phyloP scores from a whole-genome alignment of 1,140 invertebrate genomes.

The Hormaphis cornu region DNA sequence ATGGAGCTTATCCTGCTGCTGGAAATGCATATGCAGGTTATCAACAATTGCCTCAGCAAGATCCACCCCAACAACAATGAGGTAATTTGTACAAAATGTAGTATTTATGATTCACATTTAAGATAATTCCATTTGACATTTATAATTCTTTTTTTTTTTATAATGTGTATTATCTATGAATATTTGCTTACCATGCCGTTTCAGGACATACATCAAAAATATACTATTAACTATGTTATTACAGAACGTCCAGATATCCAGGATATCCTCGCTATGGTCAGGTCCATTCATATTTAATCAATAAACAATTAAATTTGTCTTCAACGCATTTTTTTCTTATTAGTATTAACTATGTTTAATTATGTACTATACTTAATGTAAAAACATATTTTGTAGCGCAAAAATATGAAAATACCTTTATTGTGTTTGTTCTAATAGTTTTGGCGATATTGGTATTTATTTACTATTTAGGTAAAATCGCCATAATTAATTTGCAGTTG shows the following conservation, averaged over 20 bases:
- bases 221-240: slow-evolving; percentile 31
- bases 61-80: slow-evolving; percentile 24
- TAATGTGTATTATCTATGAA: not conserved
- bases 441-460: not conserved
- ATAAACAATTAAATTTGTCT: slow-evolving; percentile 26
- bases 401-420: slow-evolving; percentile 6
- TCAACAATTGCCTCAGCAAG: slow-evolving; percentile 21
- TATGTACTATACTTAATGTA: slow-evolving; percentile 26
- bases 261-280: slow-evolving; percentile 29
- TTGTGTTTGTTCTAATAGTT: slow-evolving; percentile 4
- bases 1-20: slow-evolving; percentile 11
- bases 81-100: not conserved
- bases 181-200: slow-evolving; percentile 3
- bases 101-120: not conserved
- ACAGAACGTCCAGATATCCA: slow-evolving; percentile 25
- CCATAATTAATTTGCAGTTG: slow-evolving; percentile 2
- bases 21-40: slow-evolving; percentile 23
- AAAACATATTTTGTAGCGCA: slow-evolving; percentile 29
- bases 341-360: slow-evolving; percentile 29
- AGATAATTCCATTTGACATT: not conserved
- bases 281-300: slow-evolving; percentile 30
- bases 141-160: not conserved
- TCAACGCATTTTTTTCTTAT: slow-evolving; percentile 27
- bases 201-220: slow-evolving; percentile 24
- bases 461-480: slow-evolving; percentile 12